phyloP scores from a whole-genome alignment of 2,797 vertebrate species.

The Tangara arthus region DNA sequence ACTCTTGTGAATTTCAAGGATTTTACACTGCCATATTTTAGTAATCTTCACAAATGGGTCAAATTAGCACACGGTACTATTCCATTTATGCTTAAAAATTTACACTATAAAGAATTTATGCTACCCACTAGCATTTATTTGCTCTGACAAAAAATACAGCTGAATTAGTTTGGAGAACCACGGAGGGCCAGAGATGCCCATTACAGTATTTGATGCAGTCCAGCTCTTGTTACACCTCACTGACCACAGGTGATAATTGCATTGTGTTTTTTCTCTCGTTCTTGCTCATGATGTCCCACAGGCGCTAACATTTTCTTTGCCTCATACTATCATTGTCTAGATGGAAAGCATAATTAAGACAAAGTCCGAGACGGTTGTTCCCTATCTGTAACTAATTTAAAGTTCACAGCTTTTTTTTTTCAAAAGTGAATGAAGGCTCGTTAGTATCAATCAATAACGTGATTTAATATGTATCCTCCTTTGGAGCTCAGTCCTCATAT shows the following conservation, averaged over 20 bases:
- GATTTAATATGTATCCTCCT: not conserved
- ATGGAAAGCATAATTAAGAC: not conserved
- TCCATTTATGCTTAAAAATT: not conserved
- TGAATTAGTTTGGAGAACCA: not conserved
- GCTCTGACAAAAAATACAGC: not conserved
- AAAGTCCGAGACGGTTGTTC: not conserved
- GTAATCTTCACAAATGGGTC: not conserved
- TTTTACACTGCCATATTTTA: not conserved
- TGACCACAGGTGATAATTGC: not conserved
- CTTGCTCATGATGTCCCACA: not conserved
- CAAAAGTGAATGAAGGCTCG: not conserved
- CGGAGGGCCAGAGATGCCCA: not conserved
- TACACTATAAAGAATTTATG: not conserved
- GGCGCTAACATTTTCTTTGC: not conserved
- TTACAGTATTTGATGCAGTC: not conserved
- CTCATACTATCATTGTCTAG: not conserved
- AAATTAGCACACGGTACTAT: not conserved
- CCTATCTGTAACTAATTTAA: not conserved
- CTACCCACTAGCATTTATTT: not conserved
- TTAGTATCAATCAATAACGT: not conserved
- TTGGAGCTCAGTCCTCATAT: not conserved
- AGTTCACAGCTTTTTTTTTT: not conserved
- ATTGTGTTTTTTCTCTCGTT: not conserved
- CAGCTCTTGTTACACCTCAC: not conserved
- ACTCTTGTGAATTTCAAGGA: not conserved